phyloP scores from a whole-genome alignment of 1,140 invertebrate genomes.

The Temnothorax curvispinosus region DNA sequence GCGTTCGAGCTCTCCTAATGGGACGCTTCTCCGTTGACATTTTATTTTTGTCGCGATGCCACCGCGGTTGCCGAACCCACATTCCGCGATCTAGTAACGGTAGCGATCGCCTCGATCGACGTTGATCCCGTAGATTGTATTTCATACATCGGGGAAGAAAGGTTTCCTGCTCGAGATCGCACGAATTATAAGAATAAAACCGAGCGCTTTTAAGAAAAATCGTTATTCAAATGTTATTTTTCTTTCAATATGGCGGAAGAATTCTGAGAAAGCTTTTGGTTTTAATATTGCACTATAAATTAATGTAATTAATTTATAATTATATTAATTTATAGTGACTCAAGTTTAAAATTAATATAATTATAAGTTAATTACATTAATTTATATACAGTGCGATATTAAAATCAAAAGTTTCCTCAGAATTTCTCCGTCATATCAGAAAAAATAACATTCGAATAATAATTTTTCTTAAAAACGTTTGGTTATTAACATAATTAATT shows the following conservation, averaged over 20 bases:
- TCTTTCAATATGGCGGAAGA: not conserved
- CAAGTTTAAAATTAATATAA: too few relatives aligned
- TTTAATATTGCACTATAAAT: not conserved
- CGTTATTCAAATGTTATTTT: not conserved
- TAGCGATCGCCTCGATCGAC: slow-evolving; percentile 58
- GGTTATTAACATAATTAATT: too few relatives aligned
- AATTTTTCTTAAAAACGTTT: not conserved
- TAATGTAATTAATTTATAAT: too few relatives aligned
- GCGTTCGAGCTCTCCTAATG: slow-evolving; percentile 77
- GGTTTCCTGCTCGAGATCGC: not conserved
- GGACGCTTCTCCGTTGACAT: slow-evolving; percentile 75
- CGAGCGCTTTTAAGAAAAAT: not conserved
- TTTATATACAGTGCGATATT: not conserved
- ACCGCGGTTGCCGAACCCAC: slow-evolving; percentile 78
- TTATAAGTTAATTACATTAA: too few relatives aligned
- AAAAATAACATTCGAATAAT: not conserved
- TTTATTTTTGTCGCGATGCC: slow-evolving; percentile 72
- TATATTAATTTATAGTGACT: too few relatives aligned
- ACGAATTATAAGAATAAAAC: not conserved
- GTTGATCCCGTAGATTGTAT: slow-evolving; percentile 26
- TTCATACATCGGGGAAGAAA: not conserved
- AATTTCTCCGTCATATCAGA: not conserved
- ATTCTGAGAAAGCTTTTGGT: not conserved
- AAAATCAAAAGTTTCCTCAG: not conserved
- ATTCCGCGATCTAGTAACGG: slow-evolving; percentile 74